phyloP scores from a whole-genome alignment of 2,797 vertebrate species.

The Molossus molossus region DNA sequence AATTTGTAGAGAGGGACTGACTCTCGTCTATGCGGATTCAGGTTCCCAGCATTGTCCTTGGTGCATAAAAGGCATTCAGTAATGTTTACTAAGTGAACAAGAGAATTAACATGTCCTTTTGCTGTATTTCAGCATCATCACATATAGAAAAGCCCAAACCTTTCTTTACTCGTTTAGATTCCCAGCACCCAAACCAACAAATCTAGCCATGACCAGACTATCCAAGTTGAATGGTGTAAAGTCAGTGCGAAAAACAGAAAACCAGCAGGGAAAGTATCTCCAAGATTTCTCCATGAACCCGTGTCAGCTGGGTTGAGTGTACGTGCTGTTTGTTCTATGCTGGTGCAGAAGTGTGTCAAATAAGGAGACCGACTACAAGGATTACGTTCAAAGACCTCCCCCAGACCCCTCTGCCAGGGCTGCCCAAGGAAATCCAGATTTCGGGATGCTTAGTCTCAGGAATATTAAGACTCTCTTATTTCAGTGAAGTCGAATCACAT shows the following conservation, averaged over 20 bases:
- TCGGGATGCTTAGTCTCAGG: not conserved
- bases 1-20: not conserved
- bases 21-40: not conserved
- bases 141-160: not conserved
- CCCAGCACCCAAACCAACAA: not conserved
- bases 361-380: not conserved
- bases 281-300: not conserved
- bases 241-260: not conserved
- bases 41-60: not conserved
- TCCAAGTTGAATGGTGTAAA: not conserved
- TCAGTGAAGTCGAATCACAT: not conserved
- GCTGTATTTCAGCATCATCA: conserved; percentile 17
- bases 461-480: conserved; percentile 35
- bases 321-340: not conserved
- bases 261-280: not conserved
- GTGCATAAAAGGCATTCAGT: conserved; percentile 6
- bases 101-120: not conserved
- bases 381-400: not conserved
- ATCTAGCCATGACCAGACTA: not conserved
- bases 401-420: not conserved
- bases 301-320: not conserved
- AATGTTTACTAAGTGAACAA: conserved; percentile 5
- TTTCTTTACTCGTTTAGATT: conserved; percentile 14
- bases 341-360: not conserved
- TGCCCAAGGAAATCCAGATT: not conserved